Evolutionary conservation across 2,797 vertebrate species (phyloP).

Genomic region (Scyliorhinus canicula): DNA sequence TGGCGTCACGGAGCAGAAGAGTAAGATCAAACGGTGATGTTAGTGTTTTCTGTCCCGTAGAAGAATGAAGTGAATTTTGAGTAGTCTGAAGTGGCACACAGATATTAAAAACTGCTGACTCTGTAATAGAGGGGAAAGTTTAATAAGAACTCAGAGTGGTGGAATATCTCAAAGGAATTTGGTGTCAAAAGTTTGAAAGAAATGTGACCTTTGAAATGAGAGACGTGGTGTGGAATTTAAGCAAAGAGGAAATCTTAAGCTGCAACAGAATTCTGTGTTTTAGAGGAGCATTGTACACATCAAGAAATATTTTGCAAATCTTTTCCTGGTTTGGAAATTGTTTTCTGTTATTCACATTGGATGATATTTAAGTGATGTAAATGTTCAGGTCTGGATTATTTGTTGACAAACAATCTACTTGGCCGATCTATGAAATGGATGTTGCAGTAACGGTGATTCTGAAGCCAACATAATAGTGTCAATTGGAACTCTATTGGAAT

Average conservation of each 20-base stretch:
- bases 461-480: background rate
- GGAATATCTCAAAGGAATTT: slow-evolving; percentile 13
- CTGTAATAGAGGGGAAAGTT: slow-evolving; percentile 12
- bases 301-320: background rate
- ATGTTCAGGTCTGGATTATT: background rate
- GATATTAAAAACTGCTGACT: slow-evolving; percentile 30
- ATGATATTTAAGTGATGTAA: background rate
- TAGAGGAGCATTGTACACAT: background rate
- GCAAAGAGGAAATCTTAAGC: background rate
- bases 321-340: background rate
- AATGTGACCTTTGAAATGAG: background rate
- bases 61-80: slow-evolving; percentile 18
- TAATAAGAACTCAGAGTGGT: slow-evolving; percentile 3
- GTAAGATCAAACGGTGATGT: slow-evolving; percentile 15
- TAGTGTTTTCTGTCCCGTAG: background rate
- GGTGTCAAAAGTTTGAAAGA: slow-evolving; percentile 25
- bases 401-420: background rate
- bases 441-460: background rate
- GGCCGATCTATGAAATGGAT: background rate
- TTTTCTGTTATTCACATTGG: background rate
- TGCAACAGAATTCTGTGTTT: background rate
- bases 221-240: background rate
- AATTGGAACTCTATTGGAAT: background rate
- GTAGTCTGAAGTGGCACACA: background rate
- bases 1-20: background rate